These are phyloP conservation scores for Hypsopygia costalis DNA, from an alignment of 2,888 invertebrate genomes.

Conservation along the genomic window DNA sequence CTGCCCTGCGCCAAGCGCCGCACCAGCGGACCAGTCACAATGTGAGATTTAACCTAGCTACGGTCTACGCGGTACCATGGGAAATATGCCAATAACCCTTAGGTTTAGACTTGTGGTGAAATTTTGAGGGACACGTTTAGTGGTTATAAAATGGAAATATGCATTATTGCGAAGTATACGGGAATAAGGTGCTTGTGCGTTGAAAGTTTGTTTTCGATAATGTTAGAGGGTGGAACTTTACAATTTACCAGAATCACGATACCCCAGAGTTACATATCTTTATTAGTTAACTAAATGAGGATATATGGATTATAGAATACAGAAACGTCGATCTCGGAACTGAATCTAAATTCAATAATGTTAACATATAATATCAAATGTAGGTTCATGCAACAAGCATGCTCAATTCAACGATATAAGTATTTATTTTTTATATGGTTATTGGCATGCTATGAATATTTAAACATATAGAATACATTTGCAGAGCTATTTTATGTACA, in stretches of 20 bases:
- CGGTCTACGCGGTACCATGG: conserved; percentile 47
- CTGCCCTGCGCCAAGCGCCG: conserved; percentile 80
- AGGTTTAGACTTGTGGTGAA: background rate
- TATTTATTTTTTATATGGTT: conserved; percentile 35
- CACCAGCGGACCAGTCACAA: conserved; percentile 80
- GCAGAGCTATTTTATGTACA: conserved; percentile 6
- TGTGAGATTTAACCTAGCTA: conserved; percentile 78
- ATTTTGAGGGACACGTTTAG: background rate
- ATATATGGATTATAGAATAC: conserved; percentile 6
- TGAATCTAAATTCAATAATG: conserved; percentile 28
- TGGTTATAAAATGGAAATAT: background rate
- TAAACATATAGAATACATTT: conserved; percentile 4
- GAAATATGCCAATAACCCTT: conserved; percentile 50
- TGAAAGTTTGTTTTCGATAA: background rate
- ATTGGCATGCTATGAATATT: conserved; percentile 46
- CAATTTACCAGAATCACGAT: background rate
- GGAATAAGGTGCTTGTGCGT: background rate
- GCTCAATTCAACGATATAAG: conserved; percentile 41
- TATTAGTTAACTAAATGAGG: background rate
- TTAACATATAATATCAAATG: conserved; percentile 27
- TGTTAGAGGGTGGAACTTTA: background rate
- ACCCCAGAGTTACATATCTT: background rate
- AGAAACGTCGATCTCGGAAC: conserved; percentile 21
- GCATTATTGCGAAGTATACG: background rate
- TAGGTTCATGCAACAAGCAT: conserved; percentile 65